These are phyloP conservation scores for Muraenolepis orangiensis DNA, from an alignment of 2,797 vertebrate genomes.

Conservation along the genomic window DNA sequence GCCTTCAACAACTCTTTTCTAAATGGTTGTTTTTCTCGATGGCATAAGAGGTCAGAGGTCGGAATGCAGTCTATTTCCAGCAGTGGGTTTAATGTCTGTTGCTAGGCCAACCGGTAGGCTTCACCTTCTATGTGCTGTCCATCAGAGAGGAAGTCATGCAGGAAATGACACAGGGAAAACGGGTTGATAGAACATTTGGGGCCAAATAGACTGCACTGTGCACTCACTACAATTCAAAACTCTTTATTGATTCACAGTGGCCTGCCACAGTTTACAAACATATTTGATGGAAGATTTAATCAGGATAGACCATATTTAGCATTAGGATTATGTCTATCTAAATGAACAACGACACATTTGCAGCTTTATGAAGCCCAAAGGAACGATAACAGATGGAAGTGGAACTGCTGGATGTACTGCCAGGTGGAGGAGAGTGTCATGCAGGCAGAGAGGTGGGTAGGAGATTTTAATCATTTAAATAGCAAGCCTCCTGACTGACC, in stretches of 20 bases:
- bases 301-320: not conserved
- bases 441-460: not conserved
- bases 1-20: not conserved
- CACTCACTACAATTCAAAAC: not conserved
- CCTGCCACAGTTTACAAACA: not conserved
- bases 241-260: too few species aligned
- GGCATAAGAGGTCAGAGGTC: not conserved
- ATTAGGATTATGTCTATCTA: not conserved
- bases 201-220: not conserved
- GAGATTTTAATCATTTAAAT: not conserved
- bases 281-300: not conserved
- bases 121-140: conserved; percentile 18
- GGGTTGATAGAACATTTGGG: not conserved
- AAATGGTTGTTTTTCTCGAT: not conserved
- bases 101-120: conserved; percentile 1
- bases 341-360: not conserved
- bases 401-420: not conserved
- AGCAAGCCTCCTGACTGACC: not conserved
- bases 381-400: not conserved
- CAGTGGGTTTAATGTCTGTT: conserved; percentile 26
- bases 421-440: not conserved
- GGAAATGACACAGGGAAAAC: conserved; percentile 24
- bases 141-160: conserved; percentile 37
- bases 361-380: not conserved
- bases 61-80: conserved; percentile 32